phyloP scores from a whole-genome alignment of 2,888 invertebrate genomes.

The Agrotis ipsilon region DNA sequence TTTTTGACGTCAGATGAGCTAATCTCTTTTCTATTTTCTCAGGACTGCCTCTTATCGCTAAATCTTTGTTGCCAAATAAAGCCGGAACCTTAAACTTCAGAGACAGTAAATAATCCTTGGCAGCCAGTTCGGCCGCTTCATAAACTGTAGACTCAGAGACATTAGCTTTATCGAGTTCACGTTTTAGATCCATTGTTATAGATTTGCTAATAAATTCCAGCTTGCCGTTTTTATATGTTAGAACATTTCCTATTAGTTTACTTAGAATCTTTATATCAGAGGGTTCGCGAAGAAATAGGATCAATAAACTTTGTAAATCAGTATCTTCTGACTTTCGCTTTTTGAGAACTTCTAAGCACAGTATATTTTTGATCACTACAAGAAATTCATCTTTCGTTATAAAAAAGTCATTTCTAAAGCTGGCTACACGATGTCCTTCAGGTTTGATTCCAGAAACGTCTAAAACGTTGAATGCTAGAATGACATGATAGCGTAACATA shows the following conservation, averaged over 20 bases:
- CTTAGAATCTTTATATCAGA: slow-evolving; percentile 10
- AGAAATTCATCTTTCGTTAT: slow-evolving; percentile 22
- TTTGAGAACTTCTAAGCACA: too few species aligned
- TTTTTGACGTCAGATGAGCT: too few species aligned
- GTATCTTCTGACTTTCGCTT: too few species aligned
- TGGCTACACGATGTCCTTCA: too few species aligned
- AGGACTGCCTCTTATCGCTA: slow-evolving; percentile 39
- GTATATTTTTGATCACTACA: too few species aligned
- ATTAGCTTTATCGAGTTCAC: slow-evolving; percentile 10
- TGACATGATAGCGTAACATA: slow-evolving; percentile 45
- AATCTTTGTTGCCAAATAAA: slow-evolving; percentile 56
- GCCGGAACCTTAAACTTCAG: slow-evolving; percentile 48
- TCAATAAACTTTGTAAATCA: slow-evolving; percentile 4
- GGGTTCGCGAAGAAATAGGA: slow-evolving; percentile 6
- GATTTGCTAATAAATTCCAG: slow-evolving; percentile 34
- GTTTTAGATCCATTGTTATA: background rate
- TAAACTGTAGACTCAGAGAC: slow-evolving; percentile 12
- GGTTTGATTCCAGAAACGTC: too few species aligned
- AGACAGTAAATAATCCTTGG: slow-evolving; percentile 27
- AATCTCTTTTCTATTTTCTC: slow-evolving; percentile 14
- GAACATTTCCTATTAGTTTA: slow-evolving; percentile 15
- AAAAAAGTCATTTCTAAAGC: slow-evolving; percentile 44
- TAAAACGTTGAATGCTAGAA: too few species aligned
- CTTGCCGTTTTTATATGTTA: slow-evolving; percentile 4
- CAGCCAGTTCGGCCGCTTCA: slow-evolving; percentile 40